Base-by-base conservation (phyloP, 2,888 invertebrate genomes). In the Phania funesta region DNA sequence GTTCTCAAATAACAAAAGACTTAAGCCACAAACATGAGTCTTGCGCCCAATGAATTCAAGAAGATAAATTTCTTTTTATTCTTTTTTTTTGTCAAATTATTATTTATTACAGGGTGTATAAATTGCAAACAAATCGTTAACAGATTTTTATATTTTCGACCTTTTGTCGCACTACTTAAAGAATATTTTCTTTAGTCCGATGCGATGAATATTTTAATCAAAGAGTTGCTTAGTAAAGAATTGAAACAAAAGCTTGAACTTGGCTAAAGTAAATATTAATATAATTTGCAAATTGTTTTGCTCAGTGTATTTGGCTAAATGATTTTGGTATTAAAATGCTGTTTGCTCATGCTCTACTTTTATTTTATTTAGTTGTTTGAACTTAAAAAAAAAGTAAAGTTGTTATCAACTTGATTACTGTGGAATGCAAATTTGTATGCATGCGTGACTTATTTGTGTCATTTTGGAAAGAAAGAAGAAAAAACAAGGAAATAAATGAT, bases 361-460 rank as follows among this genome's bases (percentile, higher is more conserved):
- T 60, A 26, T 13, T 54, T 71, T 29, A 29, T 8, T 32, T 62
- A 35, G 7, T 46, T 56, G 44, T 22, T 58, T 56, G 16, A 56
- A 56, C 44, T 26, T 29, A 16, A 24, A 68, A 68, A 29, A 26
- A 48, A 48, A 26, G 3, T 29, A n/a, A n/a, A n/a, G n/a, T 67
- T 60, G 44, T 2, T 35, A 35, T 54, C 52, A 70, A 54, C 50
- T 68, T 60, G 50, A 32, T 76, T 60, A 44, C 44, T 46, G 0
- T 52, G 62, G 32, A 77, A 77, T 77, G 54, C 56, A 81, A 54
- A 77, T 68, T 81, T 73, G 48, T 44, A 56, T 56, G 58, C 81
- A 77, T 82, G 81, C 77, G 81, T 82, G 77, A 77, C 81, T 70
- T 76, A 81, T 70, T 74, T 82, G 54, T 74, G 50, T 77, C 77